A percentile compares a stretch with the other conserved stretches of the same genome.
phyloP scores from a whole-genome alignment of 92 coral and sea anemone genomes.

The Siderastrea siderea region DNA sequence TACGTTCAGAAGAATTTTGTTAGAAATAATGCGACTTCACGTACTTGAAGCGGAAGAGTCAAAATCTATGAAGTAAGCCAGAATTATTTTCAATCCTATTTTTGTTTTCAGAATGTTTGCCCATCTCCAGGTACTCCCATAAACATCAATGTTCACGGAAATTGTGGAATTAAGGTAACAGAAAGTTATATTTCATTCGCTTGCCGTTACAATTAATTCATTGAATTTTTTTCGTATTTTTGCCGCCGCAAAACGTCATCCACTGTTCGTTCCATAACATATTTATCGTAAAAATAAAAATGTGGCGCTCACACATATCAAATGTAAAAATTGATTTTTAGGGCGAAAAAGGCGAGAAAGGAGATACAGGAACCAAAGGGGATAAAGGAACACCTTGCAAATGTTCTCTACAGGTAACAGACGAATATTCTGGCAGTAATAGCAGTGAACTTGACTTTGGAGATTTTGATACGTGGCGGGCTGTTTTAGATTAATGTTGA shows the following conservation, averaged over 20 bases:
- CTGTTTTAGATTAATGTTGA: too few relatives aligned
- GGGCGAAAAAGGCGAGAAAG: conserved; percentile 14
- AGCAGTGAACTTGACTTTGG: too few relatives aligned
- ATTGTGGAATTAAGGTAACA: not conserved
- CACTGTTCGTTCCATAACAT: not conserved
- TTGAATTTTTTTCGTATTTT: too few relatives aligned
- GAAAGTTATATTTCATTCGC: too few relatives aligned
- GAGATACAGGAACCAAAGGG: not conserved
- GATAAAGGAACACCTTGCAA: not conserved
- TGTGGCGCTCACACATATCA: not conserved
- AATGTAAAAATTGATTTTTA: not conserved
- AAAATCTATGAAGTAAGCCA: too few relatives aligned
- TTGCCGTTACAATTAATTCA: not conserved
- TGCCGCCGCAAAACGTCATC: too few relatives aligned
- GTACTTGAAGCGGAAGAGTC: too few relatives aligned
- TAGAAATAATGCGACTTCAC: too few relatives aligned
- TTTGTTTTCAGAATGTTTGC: not conserved
- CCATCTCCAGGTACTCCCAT: not conserved
- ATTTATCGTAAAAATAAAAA: not conserved
- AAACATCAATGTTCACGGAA: conserved; percentile 2
- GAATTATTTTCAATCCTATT: not conserved
- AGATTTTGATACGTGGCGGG: too few relatives aligned
- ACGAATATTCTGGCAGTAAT: not conserved
- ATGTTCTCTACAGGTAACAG: not conserved
- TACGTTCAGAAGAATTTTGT: too few relatives aligned